Evolutionary conservation across 2,113 vertebrate genomes (phyloP), one percentile per base, ranked within the genome.

Genomic region (Pterocles burchelli): DNA sequence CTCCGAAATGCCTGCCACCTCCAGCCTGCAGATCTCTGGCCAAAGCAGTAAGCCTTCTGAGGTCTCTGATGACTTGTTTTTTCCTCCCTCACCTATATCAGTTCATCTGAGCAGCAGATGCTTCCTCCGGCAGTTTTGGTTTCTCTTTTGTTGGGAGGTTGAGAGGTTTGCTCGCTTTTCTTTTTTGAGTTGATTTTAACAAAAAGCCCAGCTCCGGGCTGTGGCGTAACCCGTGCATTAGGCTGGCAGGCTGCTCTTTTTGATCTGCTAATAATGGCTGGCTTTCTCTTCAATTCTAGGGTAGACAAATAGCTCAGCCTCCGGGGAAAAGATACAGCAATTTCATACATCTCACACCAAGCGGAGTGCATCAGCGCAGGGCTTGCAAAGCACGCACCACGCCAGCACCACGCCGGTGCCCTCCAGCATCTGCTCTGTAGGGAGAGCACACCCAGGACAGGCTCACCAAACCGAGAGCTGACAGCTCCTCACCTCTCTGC

Each of bases 111-210:
- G 79, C 2, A 89, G 74, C 81, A 95, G 85, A 94, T 78, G 75
- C 79, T 96, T 96, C 94, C 95, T 96, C 52, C 89, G 88, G 81
- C 71, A 81, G 75, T 95, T 96, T 94, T 90, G 51, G 72, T 95
- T 96, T 97, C 95, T 95, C 67, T 93, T 97, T 86, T 80, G 67
- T 86, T 72, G 16, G 7, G 12, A n/a, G 51, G 76, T 43, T 49
- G 1, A 0, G 73, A 89, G 54, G 41, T 73, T 79, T 68, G 72
- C 63, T 80, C 33, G 83, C 51, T 77, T 73, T 70, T 78, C 74
- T 84, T 46, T 67, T 63, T 29, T 52, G 38, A 93, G 79, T 17
- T 85, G 90, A 83, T 75, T 16, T 91, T 63, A 74, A 88, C 34
- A 89, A 90, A 85, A 72, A 75, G 73, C 34, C 61, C 74, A 93